Evolutionary conservation across 1,140 invertebrate species (phyloP).

Genomic region (Oedothorax gibbosus): DNA sequence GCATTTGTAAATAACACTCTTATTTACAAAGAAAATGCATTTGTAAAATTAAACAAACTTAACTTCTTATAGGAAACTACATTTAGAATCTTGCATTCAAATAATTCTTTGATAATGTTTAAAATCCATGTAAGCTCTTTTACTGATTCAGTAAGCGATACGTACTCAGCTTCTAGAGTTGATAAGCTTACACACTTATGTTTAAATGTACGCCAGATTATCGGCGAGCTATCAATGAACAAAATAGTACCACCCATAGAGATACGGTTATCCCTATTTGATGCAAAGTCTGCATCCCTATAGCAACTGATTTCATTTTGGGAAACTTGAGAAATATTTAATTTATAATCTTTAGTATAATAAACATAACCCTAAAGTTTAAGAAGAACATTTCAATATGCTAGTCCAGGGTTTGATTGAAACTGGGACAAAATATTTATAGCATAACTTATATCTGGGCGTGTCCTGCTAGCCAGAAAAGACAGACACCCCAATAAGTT

Average conservation of each 20-base stretch:
- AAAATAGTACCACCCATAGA: conserved; percentile 21
- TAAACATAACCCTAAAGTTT: background rate
- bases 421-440: background rate
- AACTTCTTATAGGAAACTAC: too few relatives aligned
- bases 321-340: background rate
- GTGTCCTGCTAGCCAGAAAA: background rate
- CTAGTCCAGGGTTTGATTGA: background rate
- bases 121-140: conserved; percentile 65
- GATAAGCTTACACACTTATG: conserved; percentile 66
- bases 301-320: background rate
- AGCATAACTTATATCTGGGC: background rate
- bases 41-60: too few relatives aligned
- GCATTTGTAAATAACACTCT: too few relatives aligned
- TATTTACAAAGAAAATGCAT: too few relatives aligned
- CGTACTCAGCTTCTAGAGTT: conserved; percentile 67
- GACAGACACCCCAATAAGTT: background rate
- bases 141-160: conserved; percentile 66
- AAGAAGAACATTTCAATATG: background rate
- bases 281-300: conserved; percentile 26
- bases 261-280: conserved; percentile 14
- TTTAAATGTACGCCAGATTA: conserved; percentile 50
- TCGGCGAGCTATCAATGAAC: background rate
- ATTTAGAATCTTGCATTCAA: background rate
- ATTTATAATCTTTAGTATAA: conserved; percentile 20
- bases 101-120: background rate